Evolutionary conservation across 2,888 invertebrate species (phyloP).

Genomic region (Cantharis rustica): DNA sequence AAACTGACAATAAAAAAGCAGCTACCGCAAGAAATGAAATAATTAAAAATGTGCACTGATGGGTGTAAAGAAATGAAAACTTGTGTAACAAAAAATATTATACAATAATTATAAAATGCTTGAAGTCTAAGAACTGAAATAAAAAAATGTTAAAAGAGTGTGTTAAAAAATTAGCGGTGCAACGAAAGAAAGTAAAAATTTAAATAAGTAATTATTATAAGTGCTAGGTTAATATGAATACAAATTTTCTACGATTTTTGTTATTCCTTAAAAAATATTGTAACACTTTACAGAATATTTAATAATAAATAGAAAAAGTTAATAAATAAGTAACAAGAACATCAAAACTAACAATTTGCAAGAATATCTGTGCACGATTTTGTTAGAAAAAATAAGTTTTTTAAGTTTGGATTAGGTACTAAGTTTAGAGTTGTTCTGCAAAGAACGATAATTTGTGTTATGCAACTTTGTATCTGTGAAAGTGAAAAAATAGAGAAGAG

Average conservation of each 20-base stretch:
- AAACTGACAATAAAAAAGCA: background rate
- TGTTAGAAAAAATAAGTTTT: background rate
- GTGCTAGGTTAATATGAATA: background rate
- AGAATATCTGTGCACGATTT: background rate
- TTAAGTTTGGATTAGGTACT: background rate
- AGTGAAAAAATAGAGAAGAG: background rate
- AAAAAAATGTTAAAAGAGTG: background rate
- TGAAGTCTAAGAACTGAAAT: background rate
- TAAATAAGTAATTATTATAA: background rate
- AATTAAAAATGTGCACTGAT: background rate
- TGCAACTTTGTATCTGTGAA: background rate
- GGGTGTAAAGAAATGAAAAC: background rate
- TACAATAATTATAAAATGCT: background rate
- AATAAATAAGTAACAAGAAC: background rate
- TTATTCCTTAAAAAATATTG: background rate
- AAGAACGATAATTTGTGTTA: no score
- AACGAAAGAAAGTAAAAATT: background rate
- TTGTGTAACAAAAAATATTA: background rate
- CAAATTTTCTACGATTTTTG: background rate
- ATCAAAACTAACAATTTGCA: background rate
- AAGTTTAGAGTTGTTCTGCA: background rate
- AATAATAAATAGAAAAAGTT: background rate
- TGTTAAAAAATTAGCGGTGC: background rate
- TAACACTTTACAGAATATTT: conserved; percentile 2
- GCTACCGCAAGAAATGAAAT: background rate